Percentiles rank a stretch among this genome's conserved stretches.
Conservation (phyloP, 2,797 vertebrate species). For the Amblyopsis hoosieri region DNA sequence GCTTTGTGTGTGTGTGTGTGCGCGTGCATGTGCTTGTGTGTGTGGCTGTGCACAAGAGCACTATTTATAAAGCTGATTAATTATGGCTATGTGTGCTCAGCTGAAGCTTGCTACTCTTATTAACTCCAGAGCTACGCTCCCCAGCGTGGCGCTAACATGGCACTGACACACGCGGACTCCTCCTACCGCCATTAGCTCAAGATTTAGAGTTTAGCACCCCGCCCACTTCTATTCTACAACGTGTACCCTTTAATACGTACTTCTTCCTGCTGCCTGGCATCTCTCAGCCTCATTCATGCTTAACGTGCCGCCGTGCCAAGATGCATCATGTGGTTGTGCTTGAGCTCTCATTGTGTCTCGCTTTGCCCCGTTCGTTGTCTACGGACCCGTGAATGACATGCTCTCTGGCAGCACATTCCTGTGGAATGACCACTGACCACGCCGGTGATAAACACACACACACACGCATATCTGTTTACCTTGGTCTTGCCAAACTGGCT, state of each 20-base stretch:
- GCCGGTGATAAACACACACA: conserved; percentile 49
- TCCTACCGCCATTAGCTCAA: conserved; percentile 29
- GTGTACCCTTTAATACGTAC: conserved; percentile 37
- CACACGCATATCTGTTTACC: conserved; percentile 6
- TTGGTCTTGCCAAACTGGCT: conserved; percentile 42
- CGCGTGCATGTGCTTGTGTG: conserved; percentile 20
- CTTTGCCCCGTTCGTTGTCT: conserved; percentile 62
- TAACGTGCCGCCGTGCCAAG: conserved; percentile 58
- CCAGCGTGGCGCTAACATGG: conserved; percentile 33
- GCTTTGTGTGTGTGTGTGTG: conserved; percentile 12
- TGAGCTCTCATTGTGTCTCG: conserved; percentile 54
- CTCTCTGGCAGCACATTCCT: conserved; percentile 70
- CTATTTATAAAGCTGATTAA: conserved; percentile 71
- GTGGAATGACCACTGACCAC: conserved; percentile 63
- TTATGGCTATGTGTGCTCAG: conserved; percentile 66
- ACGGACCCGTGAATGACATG: conserved; percentile 67
- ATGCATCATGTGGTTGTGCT: conserved; percentile 52
- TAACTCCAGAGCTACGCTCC: conserved; percentile 52
- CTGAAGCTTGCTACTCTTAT: conserved; percentile 59
- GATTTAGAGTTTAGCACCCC: conserved; percentile 32
- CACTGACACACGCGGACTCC: conserved; percentile 42
- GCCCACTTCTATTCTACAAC: conserved; percentile 26
- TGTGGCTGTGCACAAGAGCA: conserved; percentile 21
- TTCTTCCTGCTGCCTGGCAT: conserved; percentile 37
- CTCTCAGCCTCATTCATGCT: conserved; percentile 57